These are phyloP conservation scores for Caenorhabditis doughertyi DNA, from an alignment of 2,888 invertebrate genomes.

Conservation along the genomic window DNA sequence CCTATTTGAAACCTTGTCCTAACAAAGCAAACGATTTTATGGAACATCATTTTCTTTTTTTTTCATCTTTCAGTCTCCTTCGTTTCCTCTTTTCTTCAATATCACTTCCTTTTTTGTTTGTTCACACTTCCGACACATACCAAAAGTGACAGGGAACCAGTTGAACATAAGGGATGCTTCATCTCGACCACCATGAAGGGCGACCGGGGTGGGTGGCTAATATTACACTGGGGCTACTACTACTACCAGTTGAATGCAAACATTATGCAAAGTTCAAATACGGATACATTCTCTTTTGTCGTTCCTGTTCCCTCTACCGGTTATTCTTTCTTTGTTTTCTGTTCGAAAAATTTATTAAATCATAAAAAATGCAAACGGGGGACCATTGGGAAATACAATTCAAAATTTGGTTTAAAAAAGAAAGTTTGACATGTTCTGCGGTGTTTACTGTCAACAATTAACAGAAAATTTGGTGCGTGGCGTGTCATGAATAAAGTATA, in stretches of 20 bases:
- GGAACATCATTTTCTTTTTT: constrained; percentile 29
- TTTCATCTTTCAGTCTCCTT: constrained; percentile 39
- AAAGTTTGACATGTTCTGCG: not conserved
- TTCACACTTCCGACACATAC: constrained; percentile 57
- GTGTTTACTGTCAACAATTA: not conserved
- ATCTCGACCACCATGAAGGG: constrained; percentile 54
- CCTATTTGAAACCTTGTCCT: constrained; percentile 5
- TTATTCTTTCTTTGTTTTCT: constrained; percentile 14
- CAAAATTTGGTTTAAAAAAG: not conserved
- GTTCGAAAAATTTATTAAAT: constrained; percentile 5
- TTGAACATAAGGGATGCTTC: constrained; percentile 46
- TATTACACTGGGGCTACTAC: constrained; percentile 61
- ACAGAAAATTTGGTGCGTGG: not conserved
- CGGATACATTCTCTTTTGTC: constrained; percentile 52
- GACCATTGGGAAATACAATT: constrained; percentile 15
- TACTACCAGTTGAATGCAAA: constrained; percentile 61
- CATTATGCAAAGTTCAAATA: constrained; percentile 65
- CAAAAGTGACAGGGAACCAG: constrained; percentile 52
- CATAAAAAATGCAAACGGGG: constrained; percentile 29
- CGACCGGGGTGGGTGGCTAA: constrained; percentile 50
- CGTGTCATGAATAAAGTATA: constrained; percentile 4
- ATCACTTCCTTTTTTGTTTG: constrained; percentile 38
- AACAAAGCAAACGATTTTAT: constrained; percentile 34
- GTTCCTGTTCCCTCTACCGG: constrained; percentile 54
- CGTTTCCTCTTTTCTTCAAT: constrained; percentile 15